Percentiles rank a stretch among this genome's conserved stretches.
phyloP scores from a whole-genome alignment of 2,888 invertebrate genomes.

The Brenthis hecate region DNA sequence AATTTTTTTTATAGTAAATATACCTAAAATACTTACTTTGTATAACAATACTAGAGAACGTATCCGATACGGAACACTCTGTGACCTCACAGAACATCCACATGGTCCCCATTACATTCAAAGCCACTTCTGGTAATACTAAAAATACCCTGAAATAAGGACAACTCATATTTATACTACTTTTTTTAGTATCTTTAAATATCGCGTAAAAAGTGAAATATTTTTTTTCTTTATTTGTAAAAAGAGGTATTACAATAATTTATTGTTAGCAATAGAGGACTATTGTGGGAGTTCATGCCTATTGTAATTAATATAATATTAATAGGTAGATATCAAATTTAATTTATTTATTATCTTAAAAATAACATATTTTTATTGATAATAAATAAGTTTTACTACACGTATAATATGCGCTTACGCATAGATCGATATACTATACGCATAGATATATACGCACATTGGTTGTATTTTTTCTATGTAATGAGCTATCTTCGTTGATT shows the following conservation, averaged over 20 bases:
- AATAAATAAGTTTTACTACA: too few relatives aligned
- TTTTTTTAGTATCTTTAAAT: not conserved
- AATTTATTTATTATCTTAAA: too few relatives aligned
- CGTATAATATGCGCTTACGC: too few relatives aligned
- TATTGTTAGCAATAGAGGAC: too few relatives aligned
- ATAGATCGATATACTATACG: too few relatives aligned
- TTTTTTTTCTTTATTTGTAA: not conserved
- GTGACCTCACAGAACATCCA: constrained; percentile 90
- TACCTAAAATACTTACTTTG: constrained; percentile 83
- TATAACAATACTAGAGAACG: constrained; percentile 87
- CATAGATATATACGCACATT: too few relatives aligned
- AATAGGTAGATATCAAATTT: too few relatives aligned
- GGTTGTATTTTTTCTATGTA: too few relatives aligned
- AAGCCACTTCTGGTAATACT: constrained; percentile 88
- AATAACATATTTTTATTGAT: too few relatives aligned
- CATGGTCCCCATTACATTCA: constrained; percentile 91
- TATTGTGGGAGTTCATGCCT: too few relatives aligned
- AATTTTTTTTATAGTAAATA: not conserved
- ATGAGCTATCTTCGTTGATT: too few relatives aligned
- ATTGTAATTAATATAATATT: too few relatives aligned
- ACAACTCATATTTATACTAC: not conserved
- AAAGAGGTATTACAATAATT: not conserved
- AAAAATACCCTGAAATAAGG: constrained; percentile 85
- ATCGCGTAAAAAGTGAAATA: not conserved
- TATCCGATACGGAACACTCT: constrained; percentile 85